These are phyloP conservation scores for Arremon brunneinucha DNA, from an alignment of 2,797 vertebrate genomes.

Conservation along the genomic window DNA sequence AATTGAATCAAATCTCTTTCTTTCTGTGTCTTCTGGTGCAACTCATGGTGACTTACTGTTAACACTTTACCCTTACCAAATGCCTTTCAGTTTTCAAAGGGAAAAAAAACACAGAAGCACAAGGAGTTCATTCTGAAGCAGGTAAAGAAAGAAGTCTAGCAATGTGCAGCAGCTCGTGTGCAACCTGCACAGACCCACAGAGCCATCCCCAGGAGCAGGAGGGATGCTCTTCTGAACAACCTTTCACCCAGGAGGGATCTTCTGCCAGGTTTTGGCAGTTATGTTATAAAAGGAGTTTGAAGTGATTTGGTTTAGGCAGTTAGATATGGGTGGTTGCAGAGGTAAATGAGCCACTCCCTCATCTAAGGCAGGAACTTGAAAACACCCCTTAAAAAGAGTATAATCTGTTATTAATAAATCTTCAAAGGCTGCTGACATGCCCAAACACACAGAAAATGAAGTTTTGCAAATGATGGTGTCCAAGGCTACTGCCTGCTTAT, in stretches of 20 bases:
- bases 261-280: background rate
- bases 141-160: background rate
- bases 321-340: background rate
- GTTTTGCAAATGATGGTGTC: background rate
- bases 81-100: background rate
- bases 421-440: conserved; percentile 51
- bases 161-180: fast-evolving
- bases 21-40: background rate
- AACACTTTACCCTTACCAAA: background rate
- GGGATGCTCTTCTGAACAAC: background rate
- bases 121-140: background rate
- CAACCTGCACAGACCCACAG: background rate
- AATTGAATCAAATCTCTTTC: background rate
- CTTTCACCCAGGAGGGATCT: background rate
- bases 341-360: conserved; percentile 10
- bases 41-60: background rate
- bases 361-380: conserved; percentile 2
- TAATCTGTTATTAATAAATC: conserved; percentile 44
- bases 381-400: conserved; percentile 1
- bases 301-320: background rate
- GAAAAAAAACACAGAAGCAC: background rate
- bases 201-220: fast-evolving
- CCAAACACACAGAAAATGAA: conserved; percentile 22
- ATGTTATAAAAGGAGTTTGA: background rate
- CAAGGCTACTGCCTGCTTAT: background rate